Percentiles rank a stretch among this genome's conserved stretches.
These are phyloP conservation scores for Rhipidura dahli DNA, from an alignment of 2,113 vertebrate genomes.

Conservation along the genomic window DNA sequence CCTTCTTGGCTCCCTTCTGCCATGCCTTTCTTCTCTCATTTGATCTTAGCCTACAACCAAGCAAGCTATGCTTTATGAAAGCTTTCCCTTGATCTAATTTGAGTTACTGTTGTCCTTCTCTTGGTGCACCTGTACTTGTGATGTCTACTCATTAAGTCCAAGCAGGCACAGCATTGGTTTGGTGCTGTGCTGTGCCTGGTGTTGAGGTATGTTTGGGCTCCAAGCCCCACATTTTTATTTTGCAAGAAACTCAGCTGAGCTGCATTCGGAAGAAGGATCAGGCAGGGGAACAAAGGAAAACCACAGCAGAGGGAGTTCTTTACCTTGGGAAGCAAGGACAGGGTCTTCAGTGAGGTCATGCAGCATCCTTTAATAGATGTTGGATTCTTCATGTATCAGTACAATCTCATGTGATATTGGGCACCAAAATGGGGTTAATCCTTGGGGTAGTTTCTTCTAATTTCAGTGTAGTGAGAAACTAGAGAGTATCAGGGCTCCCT, in stretches of 20 bases:
- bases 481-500: background rate
- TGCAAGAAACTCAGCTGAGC: background rate
- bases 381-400: background rate
- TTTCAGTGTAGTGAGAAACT: background rate
- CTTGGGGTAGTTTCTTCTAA: background rate
- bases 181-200: background rate
- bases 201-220: background rate
- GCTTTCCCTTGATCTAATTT: background rate
- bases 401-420: background rate
- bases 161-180: background rate
- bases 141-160: background rate
- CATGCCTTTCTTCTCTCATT: background rate
- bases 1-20: background rate
- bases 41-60: background rate
- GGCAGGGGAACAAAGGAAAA: background rate
- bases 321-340: background rate
- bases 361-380: background rate
- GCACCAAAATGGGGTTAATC: background rate
- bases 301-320: background rate
- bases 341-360: background rate
- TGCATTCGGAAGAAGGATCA: background rate
- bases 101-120: background rate
- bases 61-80: background rate
- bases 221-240: background rate
- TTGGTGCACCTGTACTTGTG: background rate